Conservation (phyloP, 2,888 invertebrate species). For the Mimumesa dahlbomi region DNA sequence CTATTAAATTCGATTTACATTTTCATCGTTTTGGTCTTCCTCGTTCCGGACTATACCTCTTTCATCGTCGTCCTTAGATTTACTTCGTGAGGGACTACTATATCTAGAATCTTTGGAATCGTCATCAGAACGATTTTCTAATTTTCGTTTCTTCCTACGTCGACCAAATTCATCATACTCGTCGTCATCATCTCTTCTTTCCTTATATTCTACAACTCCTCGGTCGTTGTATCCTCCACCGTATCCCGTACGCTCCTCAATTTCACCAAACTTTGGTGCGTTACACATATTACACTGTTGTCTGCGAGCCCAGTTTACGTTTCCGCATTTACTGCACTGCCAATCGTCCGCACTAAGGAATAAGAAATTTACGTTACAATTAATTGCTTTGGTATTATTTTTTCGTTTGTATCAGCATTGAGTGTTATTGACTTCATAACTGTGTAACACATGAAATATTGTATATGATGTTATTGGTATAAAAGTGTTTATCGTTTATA, state of each 20-base stretch:
- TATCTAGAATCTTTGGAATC: conserved; percentile 77
- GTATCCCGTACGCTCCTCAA: conserved; percentile 90
- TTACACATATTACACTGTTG: conserved; percentile 99
- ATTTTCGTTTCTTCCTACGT: conserved; percentile 83
- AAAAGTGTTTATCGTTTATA: background rate
- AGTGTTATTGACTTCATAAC: background rate
- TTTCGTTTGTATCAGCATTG: no score
- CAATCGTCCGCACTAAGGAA: conserved; percentile 98
- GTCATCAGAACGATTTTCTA: conserved; percentile 81
- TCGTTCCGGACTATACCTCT: conserved; percentile 54
- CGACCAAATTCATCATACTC: conserved; percentile 96
- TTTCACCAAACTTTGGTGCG: conserved; percentile 97
- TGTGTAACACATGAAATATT: background rate
- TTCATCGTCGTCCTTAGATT: conserved; percentile 70
- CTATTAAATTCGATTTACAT: conserved; percentile 62
- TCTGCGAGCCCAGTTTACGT: conserved; percentile 99
- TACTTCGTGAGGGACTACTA: conserved; percentile 71
- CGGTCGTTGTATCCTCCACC: conserved; percentile 97
- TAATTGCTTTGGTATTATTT: no score
- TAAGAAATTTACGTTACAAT: no score
- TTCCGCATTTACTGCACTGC: conserved; percentile 99
- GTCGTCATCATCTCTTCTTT: conserved; percentile 90
- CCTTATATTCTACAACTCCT: conserved; percentile 97
- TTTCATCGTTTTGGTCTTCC: conserved; percentile 50
- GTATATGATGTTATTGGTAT: no score